phyloP scores from a whole-genome alignment of 1,140 invertebrate species.

The Solen grandis region DNA sequence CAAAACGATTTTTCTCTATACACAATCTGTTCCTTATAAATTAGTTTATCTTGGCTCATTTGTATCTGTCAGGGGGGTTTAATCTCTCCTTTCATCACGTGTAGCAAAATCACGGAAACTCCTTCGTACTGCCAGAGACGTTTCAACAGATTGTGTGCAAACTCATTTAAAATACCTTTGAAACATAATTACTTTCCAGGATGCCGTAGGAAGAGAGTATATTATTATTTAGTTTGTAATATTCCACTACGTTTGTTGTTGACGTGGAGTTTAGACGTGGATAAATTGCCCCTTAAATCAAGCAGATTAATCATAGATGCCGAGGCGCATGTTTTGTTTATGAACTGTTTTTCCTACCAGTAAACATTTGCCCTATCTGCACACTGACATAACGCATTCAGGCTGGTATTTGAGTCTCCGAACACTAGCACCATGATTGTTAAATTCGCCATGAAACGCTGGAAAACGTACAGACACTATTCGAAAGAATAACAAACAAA shows the following conservation, averaged over 20 bases:
- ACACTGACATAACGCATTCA: no score
- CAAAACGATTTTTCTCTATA: no score
- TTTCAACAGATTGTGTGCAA: constrained; percentile 51
- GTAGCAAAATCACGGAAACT: neutral
- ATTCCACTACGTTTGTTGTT: neutral
- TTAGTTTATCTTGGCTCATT: constrained; percentile 56
- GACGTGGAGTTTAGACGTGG: neutral
- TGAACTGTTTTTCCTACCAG: no score
- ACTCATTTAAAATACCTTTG: constrained; percentile 59
- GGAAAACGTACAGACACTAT: no score
- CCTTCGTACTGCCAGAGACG: constrained; percentile 32
- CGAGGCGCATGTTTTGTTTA: neutral
- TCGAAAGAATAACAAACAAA: no score
- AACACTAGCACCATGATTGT: no score
- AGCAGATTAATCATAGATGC: neutral
- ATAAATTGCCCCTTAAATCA: neutral
- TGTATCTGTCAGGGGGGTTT: constrained; percentile 51
- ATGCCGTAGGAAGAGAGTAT: neutral
- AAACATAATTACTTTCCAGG: constrained; percentile 53
- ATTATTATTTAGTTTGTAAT: neutral
- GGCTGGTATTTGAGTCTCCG: no score
- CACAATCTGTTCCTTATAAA: constrained; percentile 19
- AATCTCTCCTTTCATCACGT: constrained; percentile 44
- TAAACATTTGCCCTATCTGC: no score
- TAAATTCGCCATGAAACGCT: no score